phyloP scores from a whole-genome alignment of 2,113 vertebrate genomes.

The Phrynosoma platyrhinos region DNA sequence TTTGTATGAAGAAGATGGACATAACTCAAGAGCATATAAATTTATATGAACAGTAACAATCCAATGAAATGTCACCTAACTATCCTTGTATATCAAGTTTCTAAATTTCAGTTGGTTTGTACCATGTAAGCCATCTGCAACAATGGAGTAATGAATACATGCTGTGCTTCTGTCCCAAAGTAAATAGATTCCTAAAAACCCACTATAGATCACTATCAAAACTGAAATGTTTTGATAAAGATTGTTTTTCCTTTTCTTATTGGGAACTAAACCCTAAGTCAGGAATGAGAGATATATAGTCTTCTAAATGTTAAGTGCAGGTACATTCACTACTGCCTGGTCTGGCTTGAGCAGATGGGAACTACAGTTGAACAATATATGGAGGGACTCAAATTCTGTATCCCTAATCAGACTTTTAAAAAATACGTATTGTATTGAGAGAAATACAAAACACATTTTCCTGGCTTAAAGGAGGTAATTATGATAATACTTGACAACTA shows the following conservation, averaged over 20 bases:
- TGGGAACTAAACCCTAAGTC: background rate
- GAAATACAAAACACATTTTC: background rate
- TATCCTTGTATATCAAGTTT: background rate
- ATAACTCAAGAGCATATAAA: background rate
- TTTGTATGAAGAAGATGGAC: background rate
- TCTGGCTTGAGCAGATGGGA: no score
- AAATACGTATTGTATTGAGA: background rate
- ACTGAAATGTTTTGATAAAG: background rate
- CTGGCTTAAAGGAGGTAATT: background rate
- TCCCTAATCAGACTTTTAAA: background rate
- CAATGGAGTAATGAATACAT: background rate
- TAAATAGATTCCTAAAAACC: background rate
- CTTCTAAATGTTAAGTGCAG: no score
- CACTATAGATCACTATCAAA: background rate
- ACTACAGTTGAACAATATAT: no score
- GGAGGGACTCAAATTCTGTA: no score
- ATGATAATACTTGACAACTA: background rate
- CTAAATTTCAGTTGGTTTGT: background rate
- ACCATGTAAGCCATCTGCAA: background rate
- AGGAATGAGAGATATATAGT: no score
- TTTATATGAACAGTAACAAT: background rate
- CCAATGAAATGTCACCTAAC: background rate
- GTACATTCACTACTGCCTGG: no score
- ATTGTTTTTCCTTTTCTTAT: background rate
- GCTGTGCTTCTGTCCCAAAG: background rate